Percentiles rank a stretch among this genome's conserved stretches.
Conservation (phyloP, 2,113 vertebrate genomes). For the Sylvietta virens region DNA sequence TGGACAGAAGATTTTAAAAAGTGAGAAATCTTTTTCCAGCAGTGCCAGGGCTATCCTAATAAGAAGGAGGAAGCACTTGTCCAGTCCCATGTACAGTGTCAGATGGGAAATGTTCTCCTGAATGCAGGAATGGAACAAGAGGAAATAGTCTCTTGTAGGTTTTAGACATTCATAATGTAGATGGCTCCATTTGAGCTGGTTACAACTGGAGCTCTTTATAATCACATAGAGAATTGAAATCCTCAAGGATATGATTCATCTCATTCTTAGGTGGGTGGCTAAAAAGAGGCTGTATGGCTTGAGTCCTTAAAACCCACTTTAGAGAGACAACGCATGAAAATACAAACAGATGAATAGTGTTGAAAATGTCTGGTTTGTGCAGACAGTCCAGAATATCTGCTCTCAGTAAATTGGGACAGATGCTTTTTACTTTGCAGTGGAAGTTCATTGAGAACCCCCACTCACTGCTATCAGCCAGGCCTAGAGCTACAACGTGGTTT, state of each 20-base stretch:
- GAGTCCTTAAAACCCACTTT: background rate
- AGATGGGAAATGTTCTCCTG: background rate
- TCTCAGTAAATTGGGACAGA: background rate
- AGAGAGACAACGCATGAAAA: background rate
- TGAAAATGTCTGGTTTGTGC: background rate
- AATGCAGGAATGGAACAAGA: background rate
- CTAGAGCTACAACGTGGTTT: background rate
- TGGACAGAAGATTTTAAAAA: background rate
- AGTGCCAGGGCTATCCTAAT: background rate
- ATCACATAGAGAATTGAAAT: background rate
- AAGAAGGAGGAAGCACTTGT: background rate
- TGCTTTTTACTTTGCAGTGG: background rate
- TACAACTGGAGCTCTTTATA: background rate
- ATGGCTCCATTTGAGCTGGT: background rate
- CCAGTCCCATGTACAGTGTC: background rate
- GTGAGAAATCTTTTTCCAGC: background rate
- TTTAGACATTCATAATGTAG: background rate
- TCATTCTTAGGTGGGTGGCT: background rate
- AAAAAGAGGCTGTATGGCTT: background rate
- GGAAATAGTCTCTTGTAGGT: background rate
- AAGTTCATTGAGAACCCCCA: background rate
- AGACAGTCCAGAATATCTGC: background rate
- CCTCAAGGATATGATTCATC: background rate
- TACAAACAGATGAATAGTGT: background rate
- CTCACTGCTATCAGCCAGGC: background rate